phyloP scores from a whole-genome alignment of 2,888 invertebrate species.

The Xylota segnis region DNA sequence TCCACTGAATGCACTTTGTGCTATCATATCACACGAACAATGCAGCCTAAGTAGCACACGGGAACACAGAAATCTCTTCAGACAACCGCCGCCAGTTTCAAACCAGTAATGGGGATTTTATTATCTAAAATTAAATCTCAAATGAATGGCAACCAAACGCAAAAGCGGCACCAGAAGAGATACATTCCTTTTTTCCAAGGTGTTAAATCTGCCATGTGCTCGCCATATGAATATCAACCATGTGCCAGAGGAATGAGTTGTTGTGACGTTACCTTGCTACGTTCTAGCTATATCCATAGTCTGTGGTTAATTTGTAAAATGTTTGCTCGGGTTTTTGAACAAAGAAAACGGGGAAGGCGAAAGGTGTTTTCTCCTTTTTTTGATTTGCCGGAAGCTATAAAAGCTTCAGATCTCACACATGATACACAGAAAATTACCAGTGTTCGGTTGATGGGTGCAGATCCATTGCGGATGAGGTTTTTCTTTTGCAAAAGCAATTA shows the following conservation, averaged over 20 bases:
- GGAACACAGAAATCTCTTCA: constrained; percentile 63
- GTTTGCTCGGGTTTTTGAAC: constrained; percentile 44
- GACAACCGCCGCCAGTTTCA: constrained; percentile 67
- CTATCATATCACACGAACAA: constrained; percentile 56
- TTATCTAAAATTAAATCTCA: constrained; percentile 76
- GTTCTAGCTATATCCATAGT: background rate
- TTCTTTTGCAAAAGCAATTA: constrained; percentile 57
- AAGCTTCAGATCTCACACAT: constrained; percentile 58
- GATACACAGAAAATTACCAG: constrained; percentile 48
- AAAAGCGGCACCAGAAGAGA: constrained; percentile 37
- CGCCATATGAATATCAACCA: constrained; percentile 58
- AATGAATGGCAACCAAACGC: constrained; percentile 59
- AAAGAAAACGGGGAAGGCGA: background rate
- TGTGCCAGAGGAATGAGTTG: constrained; percentile 38
- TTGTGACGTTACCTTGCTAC: constrained; percentile 22
- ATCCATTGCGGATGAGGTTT: constrained; percentile 48
- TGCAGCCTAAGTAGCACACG: constrained; percentile 69
- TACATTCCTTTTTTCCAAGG: constrained; percentile 68
- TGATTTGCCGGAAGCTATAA: constrained; percentile 54
- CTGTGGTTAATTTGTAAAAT: constrained; percentile 61
- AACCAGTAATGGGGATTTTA: constrained; percentile 76
- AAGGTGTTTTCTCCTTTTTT: constrained; percentile 15
- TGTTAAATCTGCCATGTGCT: constrained; percentile 71
- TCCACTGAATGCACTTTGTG: constrained; percentile 48
- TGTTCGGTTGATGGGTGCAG: constrained; percentile 57